Evolutionary conservation across 35 echinoderm and acorn worm species (phyloP), one percentile per base, ranked within the genome.

Genomic region (Apostichopus parvimensis): DNA sequence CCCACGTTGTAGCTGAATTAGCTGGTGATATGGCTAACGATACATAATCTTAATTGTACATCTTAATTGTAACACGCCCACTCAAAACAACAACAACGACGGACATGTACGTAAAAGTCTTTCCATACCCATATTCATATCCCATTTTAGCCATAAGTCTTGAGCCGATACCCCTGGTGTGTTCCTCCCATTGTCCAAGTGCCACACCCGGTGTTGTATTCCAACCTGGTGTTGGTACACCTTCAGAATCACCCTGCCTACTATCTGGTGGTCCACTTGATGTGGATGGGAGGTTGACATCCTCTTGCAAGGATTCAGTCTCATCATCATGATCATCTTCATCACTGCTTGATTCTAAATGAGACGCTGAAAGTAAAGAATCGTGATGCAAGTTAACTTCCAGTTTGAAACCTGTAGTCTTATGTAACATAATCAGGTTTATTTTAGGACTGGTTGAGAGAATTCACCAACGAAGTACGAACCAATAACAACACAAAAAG

Each of bases 111-210:
- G 4, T 4, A 4, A 45, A 45, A 45, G 34, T 45, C 34, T 45
- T 45, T 45, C 34, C 34, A 45, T 45, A 99, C 97, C 97, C 97
- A 89, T 94, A 92, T 88, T 99, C 95, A 90, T 99, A 99, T 15
- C 97, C 97, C 97, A 99, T 99, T 79, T 88, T 96, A 18, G 95
- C 95, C 97, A 99, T 99, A 1, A 99, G 91, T 87, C 91, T 99
- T 11, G 97, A 99, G 8, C 94, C 97, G 25, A 99, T 96, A 6
- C 97, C 97, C 73, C 93, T 96, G 20, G 97, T 99, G 83, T 99
- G 93, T 8, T 88, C 91, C 86, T 99, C 97, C 97, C 97, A 99
- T 79, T 96, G 91, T 17, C 97, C 97, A 1, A 99, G 59, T 21
- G 87, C 75, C 64, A 77, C 87, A 23, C 90, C 57, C 18, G 88